Base-by-base conservation (phyloP, 2,113 vertebrate species). In the Hemichromis elongatus region DNA sequence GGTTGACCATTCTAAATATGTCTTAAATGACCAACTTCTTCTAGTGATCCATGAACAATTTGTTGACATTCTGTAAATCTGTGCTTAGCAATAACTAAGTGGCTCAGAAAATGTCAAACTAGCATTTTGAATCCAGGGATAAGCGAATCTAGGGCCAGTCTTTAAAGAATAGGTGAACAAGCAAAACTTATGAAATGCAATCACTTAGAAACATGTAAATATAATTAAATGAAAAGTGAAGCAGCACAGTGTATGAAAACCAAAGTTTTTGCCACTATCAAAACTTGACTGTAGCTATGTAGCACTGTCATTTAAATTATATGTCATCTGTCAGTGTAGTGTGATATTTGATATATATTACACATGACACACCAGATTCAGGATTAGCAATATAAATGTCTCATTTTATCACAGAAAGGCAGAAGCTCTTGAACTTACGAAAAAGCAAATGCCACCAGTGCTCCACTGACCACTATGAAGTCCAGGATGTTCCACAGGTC, bases 391-490 rank as follows among this genome's bases (percentile, higher is more conserved):
- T 35, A 47, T 18, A 54, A 14, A 66, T 28, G 19, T 57, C 14
- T 63, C n/a, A 54, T 28, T 21, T 82, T 11, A 45, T n/a, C 19
- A 30, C 5, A 70, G 35, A 78, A 73, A 55, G 9, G 5, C 3
- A 57, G 16, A 53, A 80, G 26, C 10, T 10, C 14, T 78, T 30
- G 37, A 94, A 98, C 98, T 99, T 97, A 99, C 98, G 98, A 97
- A 96, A 99, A 99, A 75, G 98, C 98, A 93, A 99, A 99, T 1
- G 98, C 98, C 96, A 99, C 98, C 95, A 99, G 95, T 80, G 98
- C 98, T 85, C 98, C 98, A 96, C 98, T 99, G 97, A 99, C 98
- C 94, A 99, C 98, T 91, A 99, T 98, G 95, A 99, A 99, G 94
- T 99, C 98, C 95, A 99, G 94, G 90, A 99, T 98, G 88, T 99